Evolutionary conservation across 2,888 invertebrate species (phyloP).

Genomic region (Lacanobia oleracea): DNA sequence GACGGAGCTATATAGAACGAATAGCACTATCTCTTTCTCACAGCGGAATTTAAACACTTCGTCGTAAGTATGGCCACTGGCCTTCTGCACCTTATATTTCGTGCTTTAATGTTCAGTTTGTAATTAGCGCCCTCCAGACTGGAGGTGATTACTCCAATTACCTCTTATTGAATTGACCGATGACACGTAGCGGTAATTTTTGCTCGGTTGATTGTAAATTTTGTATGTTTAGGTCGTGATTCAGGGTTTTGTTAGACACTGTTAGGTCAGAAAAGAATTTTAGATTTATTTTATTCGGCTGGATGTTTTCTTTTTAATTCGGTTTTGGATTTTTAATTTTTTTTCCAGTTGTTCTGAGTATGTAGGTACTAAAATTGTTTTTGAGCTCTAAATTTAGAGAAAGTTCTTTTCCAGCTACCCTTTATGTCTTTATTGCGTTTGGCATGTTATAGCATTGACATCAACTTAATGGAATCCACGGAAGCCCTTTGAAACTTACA

Average conservation of each 20-base stretch:
- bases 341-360: neutral
- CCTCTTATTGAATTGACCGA: slow-evolving; percentile 55
- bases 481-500: neutral
- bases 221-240: slow-evolving; percentile 21
- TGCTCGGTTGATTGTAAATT: slow-evolving; percentile 28
- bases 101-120: slow-evolving; percentile 42
- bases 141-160: slow-evolving; percentile 64
- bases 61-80: neutral
- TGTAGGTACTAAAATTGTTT: neutral
- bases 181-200: slow-evolving; percentile 57
- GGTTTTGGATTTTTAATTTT: neutral
- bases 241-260: slow-evolving; percentile 9
- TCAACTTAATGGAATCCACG: neutral
- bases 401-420: neutral
- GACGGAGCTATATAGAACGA: too few relatives aligned
- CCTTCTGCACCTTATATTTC: neutral
- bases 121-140: slow-evolving; percentile 52
- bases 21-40: too few relatives aligned
- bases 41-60: neutral
- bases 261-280: neutral
- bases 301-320: neutral
- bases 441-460: neutral
- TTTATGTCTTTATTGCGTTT: too few relatives aligned
- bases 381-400: neutral
- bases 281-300: neutral